Evolutionary conservation across 2,888 invertebrate genomes (phyloP), one percentile per base, ranked within the genome.

Genomic region (Epinotia brunnichana): DNA sequence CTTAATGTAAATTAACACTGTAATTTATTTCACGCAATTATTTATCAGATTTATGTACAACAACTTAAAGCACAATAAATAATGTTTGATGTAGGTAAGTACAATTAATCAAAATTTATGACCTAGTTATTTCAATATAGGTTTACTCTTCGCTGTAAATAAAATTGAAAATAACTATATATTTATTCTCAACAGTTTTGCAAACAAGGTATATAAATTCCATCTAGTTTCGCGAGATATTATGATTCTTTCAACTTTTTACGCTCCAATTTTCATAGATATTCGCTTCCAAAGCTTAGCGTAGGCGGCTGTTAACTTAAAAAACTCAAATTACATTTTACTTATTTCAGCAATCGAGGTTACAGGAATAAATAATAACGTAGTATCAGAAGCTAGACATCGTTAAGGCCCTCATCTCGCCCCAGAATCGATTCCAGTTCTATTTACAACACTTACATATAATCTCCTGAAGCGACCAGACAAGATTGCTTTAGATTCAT

Each of bases 371-470:
- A 51, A 54, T 74, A 44, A 59, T 41, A 64, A 54, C 15, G 24
- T 39, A n/a, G 54, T 54, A 69, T 56, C 63, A 73, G 60, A 78
- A 73, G 75, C 67, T 69, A 74, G 76, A 76, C 75, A 74, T 74
- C 78, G 77, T 79, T 78, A 79, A 82, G 81, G 83, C 79, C 76
- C 81, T 82, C 80, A 77, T 82, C 83, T 83, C 83, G 83, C 85
- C 78, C 76, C 77, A 80, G 74, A 78, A 87, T 90, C 90, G 88
- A 89, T 90, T 79, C 79, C 76, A 78, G 61, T 11, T 13, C 15
- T 48, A 48, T 48, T 48, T n/a, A 48, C n/a, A 48, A n/a, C 5
- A 41, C 13, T 41, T 41, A 13, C 41, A 44, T 15, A 13, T 44
- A 15, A 44, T 44, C 44, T 13, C 44, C 15, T 15, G 4, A 15